Conservation (phyloP, 2,888 invertebrate genomes). For the Lymantria dispar region DNA sequence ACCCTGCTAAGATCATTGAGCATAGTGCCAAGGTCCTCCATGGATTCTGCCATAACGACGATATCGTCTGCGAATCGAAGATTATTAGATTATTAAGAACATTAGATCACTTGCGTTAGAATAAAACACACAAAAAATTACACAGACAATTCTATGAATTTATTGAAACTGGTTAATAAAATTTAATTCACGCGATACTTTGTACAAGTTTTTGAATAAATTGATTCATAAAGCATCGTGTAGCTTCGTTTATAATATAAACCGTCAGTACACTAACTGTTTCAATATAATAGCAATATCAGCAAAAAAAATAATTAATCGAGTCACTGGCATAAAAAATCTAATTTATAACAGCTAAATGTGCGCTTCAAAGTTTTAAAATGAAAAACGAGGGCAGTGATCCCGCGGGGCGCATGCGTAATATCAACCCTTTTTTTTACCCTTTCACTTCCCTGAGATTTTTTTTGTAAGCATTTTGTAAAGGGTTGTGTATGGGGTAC, state of each 20-base stretch:
- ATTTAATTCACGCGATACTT: too few species aligned
- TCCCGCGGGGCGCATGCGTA: conserved; percentile 77
- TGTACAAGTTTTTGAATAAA: too few species aligned
- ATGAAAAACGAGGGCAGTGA: conserved; percentile 73
- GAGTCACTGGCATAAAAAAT: conserved; percentile 19
- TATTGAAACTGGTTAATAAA: too few species aligned
- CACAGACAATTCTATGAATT: too few species aligned
- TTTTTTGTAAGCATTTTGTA: conserved; percentile 78
- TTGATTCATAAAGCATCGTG: neutral
- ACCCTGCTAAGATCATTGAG: too few species aligned
- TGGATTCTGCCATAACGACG: too few species aligned
- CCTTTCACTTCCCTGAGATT: conserved; percentile 74
- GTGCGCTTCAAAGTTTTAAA: conserved; percentile 59
- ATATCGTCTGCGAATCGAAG: too few species aligned
- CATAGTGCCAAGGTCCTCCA: too few species aligned
- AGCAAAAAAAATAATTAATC: conserved; percentile 17
- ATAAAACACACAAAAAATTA: too few species aligned
- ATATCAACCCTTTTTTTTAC: conserved; percentile 79
- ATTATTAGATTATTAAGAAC: too few species aligned
- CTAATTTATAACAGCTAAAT: conserved; percentile 36
- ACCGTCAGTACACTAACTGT: conserved; percentile 26
- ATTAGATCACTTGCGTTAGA: too few species aligned
- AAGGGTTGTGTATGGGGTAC: conserved; percentile 79
- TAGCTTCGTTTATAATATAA: conserved; percentile 8
- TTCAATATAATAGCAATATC: conserved; percentile 16